A percentile compares a stretch with the other conserved stretches of the same genome.
These are phyloP conservation scores for Apantesis nais DNA, from an alignment of 2,888 invertebrate genomes.

Conservation along the genomic window DNA sequence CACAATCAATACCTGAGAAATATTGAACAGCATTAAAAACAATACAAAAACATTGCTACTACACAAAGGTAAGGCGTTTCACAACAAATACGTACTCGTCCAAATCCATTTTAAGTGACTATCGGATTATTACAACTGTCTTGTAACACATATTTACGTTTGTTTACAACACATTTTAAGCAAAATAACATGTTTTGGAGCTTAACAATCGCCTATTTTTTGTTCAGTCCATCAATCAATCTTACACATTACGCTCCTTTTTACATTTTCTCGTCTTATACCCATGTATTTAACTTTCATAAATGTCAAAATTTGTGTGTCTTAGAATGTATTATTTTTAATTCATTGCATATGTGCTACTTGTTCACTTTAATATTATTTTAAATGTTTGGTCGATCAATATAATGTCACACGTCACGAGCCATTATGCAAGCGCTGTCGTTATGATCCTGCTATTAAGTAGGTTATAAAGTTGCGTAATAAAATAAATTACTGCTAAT, in stretches of 20 bases:
- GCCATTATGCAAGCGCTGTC: no score
- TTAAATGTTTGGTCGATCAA: no score
- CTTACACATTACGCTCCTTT: slow-evolving; percentile 32
- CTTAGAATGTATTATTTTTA: no score
- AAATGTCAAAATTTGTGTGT: slow-evolving; percentile 25
- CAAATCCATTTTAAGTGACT: slow-evolving; percentile 25
- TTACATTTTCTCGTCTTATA: not conserved
- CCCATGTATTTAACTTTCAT: slow-evolving; percentile 23
- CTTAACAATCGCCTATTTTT: slow-evolving; percentile 26
- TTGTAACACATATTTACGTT: slow-evolving; percentile 22
- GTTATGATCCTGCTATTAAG: no score
- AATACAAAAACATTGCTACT: slow-evolving; percentile 25
- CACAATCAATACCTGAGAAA: slow-evolving; percentile 34
- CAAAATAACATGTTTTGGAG: slow-evolving; percentile 35
- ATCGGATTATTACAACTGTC: slow-evolving; percentile 25
- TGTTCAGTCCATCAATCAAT: slow-evolving; percentile 36
- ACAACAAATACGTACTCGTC: slow-evolving; percentile 15
- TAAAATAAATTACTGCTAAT: no score
- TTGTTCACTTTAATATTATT: no score
- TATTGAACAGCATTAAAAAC: slow-evolving; percentile 18
- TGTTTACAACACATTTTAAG: slow-evolving; percentile 23
- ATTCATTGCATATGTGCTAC: no score
- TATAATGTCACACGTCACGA: no score
- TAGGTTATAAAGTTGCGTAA: no score
- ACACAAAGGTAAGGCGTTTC: slow-evolving; percentile 12